Base-by-base conservation (phyloP, 2,888 invertebrate species). In the Oscheius onirici region DNA sequence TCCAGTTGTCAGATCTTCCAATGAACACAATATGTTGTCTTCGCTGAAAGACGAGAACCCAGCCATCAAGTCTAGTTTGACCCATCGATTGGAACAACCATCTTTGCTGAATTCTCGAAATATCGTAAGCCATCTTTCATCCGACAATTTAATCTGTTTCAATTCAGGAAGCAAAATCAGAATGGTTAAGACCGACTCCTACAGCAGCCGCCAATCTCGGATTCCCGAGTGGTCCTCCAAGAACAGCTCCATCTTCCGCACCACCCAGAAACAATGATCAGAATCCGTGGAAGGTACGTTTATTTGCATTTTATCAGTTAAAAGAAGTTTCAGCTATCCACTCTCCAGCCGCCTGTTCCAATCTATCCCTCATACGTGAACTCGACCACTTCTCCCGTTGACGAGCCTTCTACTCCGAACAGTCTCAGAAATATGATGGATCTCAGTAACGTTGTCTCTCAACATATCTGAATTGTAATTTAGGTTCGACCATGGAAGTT, bases 21-120 rank as follows among this genome's bases (percentile, higher is more conserved):
- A 22, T 5, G 51, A 71, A 17, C 46, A 17, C 41, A 40, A 55
- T n/a, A 52, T 66, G 66, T 41, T 54, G 8, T 43, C 51, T 6
- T 54, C 41, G 40, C n/a, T 28, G 17, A 43, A 52, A 17, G 57
- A 55, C 8, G 51, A 57, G 2, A 11, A n/a, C 54, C 22, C 24
- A 22, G 8, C 49, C 10, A 41, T 65, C 24, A 65, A 65, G 24
- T 49, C 58, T 41, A 49, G 17, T 0, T 65, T 71, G 1, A 54
- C 71, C 0, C 72, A 77, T 24, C 43, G 73, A 20, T 49, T 74
- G 17, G 77, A 77, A 34, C 74, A 74, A 46, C 73, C 73, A 1
- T 49, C 60, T 2, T 34, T 75, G 11, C 13, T 54, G 34, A 22
- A 57, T 6, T 5, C 54, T 41, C 52, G 26, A 28, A 26, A 17